Evolutionary conservation across 2,888 invertebrate genomes (phyloP).

Genomic region (Blera fallax): DNA sequence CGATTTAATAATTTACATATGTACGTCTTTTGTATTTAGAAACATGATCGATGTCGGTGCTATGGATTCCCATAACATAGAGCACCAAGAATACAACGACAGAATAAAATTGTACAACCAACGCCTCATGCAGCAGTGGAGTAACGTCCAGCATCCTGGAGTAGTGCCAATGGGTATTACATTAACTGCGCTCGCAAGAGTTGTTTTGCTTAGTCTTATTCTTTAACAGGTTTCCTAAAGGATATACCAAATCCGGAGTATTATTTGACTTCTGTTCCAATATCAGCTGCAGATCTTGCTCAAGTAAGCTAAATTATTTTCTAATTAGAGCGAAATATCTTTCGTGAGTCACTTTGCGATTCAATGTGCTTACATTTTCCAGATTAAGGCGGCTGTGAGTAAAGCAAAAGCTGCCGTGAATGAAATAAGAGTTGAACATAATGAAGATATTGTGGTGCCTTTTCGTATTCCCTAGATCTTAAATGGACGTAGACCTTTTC

Average conservation of each 20-base stretch:
- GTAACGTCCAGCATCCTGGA: conserved; percentile 79
- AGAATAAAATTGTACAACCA: conserved; percentile 88
- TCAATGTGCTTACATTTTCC: conserved; percentile 32
- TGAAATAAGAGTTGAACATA: conserved; percentile 92
- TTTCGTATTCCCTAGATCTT: conserved; percentile 88
- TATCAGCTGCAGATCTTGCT: conserved; percentile 85
- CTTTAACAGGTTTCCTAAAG: conserved; percentile 83
- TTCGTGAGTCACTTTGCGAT: not conserved
- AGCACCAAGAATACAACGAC: conserved; percentile 94
- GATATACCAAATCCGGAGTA: conserved; percentile 90
- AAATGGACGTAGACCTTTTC: conserved; percentile 35
- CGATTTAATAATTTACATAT: not conserved
- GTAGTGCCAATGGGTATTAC: conserved; percentile 76
- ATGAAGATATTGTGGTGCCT: conserved; percentile 94
- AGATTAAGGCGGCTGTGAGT: conserved; percentile 88
- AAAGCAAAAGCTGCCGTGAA: conserved; percentile 88
- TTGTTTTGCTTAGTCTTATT: conserved; percentile 2
- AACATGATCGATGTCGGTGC: conserved; percentile 98
- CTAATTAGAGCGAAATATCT: too few species aligned
- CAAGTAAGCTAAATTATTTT: conserved; percentile 86
- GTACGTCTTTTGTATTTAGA: conserved; percentile 82
- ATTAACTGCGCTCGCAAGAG: not conserved
- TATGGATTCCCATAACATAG: conserved; percentile 92
- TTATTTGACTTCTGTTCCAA: conserved; percentile 85
- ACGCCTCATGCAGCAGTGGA: conserved; percentile 83